A percentile compares a stretch with the other conserved stretches of the same genome.
phyloP scores from a whole-genome alignment of 2,797 vertebrate genomes.

The Sylvia borin region DNA sequence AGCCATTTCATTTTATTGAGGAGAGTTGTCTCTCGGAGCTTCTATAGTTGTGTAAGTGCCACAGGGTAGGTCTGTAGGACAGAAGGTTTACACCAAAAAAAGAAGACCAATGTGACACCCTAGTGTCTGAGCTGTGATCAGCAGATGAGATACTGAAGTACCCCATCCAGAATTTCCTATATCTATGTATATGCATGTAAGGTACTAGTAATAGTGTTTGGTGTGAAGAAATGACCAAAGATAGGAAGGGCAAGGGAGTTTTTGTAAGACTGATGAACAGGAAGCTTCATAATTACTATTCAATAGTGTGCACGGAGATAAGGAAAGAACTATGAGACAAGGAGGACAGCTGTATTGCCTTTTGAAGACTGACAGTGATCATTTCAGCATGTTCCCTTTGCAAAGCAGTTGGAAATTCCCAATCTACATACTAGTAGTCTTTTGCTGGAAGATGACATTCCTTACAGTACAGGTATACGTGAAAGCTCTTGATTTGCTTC shows the following conservation, averaged over 20 bases:
- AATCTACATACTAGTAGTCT: neutral
- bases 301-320: accelerated
- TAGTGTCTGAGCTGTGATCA: conserved; percentile 9
- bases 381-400: neutral
- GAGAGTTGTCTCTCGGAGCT: conserved; percentile 22
- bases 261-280: neutral
- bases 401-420: neutral
- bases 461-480: neutral
- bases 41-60: neutral
- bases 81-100: conserved; percentile 26
- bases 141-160: conserved; percentile 12
- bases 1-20: neutral
- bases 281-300: neutral
- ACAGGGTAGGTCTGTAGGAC: neutral
- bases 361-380: neutral
- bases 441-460: neutral
- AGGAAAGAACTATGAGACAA: neutral
- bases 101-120: conserved; percentile 24
- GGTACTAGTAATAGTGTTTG: neutral
- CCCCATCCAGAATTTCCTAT: neutral
- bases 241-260: neutral
- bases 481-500: neutral
- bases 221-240: neutral
- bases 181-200: neutral
- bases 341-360: neutral